phyloP scores from a whole-genome alignment of 2,113 vertebrate genomes.

The Thomomys bottae region DNA sequence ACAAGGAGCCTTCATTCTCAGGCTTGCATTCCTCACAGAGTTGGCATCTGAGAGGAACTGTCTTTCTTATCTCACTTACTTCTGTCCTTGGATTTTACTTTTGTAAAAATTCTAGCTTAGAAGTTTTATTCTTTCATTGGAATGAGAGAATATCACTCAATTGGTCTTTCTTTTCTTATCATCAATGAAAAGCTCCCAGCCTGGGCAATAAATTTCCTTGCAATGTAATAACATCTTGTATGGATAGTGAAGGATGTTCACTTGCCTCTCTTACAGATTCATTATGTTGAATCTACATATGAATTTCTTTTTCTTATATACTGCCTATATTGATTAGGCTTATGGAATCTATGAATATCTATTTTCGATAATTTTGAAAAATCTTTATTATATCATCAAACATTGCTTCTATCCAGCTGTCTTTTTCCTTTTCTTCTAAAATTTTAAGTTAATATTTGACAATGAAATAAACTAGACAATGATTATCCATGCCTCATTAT shows the following conservation, averaged over 20 bases:
- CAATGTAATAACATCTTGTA: not conserved
- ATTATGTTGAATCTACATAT: not conserved
- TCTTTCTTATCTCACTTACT: not conserved
- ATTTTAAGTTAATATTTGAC: not conserved
- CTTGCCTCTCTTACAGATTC: not conserved
- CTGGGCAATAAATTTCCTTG: not conserved
- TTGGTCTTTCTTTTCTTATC: not conserved
- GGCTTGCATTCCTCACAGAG: no score
- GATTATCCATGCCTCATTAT: not conserved
- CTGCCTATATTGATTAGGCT: not conserved
- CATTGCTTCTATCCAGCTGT: not conserved
- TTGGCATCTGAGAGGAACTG: no score
- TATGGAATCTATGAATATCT: not conserved
- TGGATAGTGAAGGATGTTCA: not conserved
- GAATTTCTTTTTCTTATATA: not conserved
- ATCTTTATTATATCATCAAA: not conserved
- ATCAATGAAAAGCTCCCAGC: not conserved
- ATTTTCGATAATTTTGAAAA: not conserved
- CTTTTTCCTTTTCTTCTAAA: not conserved
- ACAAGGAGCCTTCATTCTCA: not conserved
- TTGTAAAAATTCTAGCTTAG: not conserved
- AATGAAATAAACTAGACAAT: not conserved
- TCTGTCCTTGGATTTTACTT: not conserved
- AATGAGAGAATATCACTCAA: not conserved
- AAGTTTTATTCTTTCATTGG: not conserved